Evolutionary conservation across 2,888 invertebrate species (phyloP), one percentile per base, ranked within the genome.

Genomic region (Ennomos erosarius): DNA sequence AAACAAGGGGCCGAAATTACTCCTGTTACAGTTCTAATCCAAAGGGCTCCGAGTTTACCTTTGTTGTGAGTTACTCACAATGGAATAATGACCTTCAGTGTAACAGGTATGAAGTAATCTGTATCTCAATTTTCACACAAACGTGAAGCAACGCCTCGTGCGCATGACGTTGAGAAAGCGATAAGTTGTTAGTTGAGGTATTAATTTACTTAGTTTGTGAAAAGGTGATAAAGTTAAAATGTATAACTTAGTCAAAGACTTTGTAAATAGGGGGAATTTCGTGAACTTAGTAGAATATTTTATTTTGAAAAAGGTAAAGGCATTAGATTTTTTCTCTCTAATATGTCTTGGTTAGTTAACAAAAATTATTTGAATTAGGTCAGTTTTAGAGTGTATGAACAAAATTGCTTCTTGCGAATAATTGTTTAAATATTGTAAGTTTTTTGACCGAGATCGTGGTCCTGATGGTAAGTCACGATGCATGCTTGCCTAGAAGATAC

Each of bases 51-150:
- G 62, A 35, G 59, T 52, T 59, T 62, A 45, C 40, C 59, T 66
- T 61, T 67, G 60, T 64, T 64, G 35, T 55, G 49, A 44, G 65
- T 69, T 55, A 59, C 58, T 62, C 62, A 74, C 73, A 74, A 73
- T 74, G 61, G 70, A 59, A 60, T 70, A 65, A 67, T 67, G 67
- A 69, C 71, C 74, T 74, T 71, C 71, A 54, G 47, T 53, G 35
- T 12, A 10, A 40, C 49, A 38, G 12, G 26, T 51, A 35, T 39
- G 12, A 34, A 33, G 48, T 44, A 55, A 55, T 49, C 37, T 53
- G 47, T 44, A 49, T 38, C 16, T 37, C 53, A 58, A 58, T 58
- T 58, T 58, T 58, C 51, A 48, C 58, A 47, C 57, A 39, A 57
- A 52, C 26, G 50, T 50, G 34, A 46, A 46, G 33, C 52, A 46